Conservation (phyloP, 2,888 invertebrate species). For the Scrobipalpa atriplicella region DNA sequence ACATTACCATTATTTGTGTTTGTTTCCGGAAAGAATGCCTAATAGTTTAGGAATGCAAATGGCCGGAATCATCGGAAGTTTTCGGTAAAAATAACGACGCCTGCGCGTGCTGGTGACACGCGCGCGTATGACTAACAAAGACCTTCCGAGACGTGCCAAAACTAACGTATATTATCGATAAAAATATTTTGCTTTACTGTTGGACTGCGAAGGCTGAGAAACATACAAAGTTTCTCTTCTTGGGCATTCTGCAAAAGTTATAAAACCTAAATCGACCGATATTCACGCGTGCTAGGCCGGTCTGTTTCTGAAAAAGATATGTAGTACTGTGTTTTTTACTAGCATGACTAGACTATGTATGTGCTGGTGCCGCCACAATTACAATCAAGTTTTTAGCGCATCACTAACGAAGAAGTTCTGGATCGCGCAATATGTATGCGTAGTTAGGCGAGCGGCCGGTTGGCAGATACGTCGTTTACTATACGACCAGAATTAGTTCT, state of each 20-base stretch:
- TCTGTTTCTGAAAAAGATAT: too few relatives aligned
- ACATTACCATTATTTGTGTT: neutral
- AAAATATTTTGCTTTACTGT: too few relatives aligned
- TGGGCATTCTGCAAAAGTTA: too few relatives aligned
- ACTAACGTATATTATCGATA: neutral
- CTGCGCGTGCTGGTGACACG: constrained; percentile 34
- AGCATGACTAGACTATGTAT: too few relatives aligned
- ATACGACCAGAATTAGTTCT: neutral
- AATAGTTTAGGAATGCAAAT: constrained; percentile 23
- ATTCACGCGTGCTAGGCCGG: too few relatives aligned
- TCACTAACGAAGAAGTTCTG: constrained; percentile 1
- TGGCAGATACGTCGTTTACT: neutral
- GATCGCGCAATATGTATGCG: neutral
- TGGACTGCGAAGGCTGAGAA: too few relatives aligned
- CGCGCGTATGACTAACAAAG: constrained; percentile 19
- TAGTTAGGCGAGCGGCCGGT: neutral
- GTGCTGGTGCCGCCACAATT: too few relatives aligned
- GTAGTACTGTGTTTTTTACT: too few relatives aligned
- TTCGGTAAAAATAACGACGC: constrained; percentile 38
- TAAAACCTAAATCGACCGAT: too few relatives aligned
- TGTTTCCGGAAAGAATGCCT: neutral
- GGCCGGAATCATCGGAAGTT: constrained; percentile 34
- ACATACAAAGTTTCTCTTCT: too few relatives aligned
- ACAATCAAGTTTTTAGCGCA: too few relatives aligned
- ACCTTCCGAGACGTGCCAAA: neutral